Conservation (phyloP, 2,888 invertebrate species). For the Zhengitettix transpicula region DNA sequence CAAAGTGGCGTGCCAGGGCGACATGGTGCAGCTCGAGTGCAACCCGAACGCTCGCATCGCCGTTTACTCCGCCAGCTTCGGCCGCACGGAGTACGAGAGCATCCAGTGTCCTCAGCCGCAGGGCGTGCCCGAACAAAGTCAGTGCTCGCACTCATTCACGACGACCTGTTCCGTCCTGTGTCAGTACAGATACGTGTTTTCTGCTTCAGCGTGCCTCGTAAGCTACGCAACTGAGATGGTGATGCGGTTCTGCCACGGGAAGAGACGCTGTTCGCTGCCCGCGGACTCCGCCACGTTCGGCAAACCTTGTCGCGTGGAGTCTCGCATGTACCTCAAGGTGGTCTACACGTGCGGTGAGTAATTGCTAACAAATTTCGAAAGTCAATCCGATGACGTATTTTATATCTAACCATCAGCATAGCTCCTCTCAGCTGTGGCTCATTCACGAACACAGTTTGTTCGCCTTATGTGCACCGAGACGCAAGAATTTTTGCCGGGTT, state of each 20-base stretch:
- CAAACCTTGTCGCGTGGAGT: slow-evolving; percentile 51
- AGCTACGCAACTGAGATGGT: slow-evolving; percentile 83
- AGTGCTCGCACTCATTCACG: slow-evolving; percentile 22
- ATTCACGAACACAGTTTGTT: too few species aligned
- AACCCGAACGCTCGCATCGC: slow-evolving; percentile 76
- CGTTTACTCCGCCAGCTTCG: slow-evolving; percentile 84
- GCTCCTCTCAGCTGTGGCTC: background rate
- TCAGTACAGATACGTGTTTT: background rate
- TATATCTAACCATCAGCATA: too few species aligned
- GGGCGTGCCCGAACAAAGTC: slow-evolving; percentile 77
- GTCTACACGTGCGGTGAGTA: slow-evolving; percentile 75
- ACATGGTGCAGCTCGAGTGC: slow-evolving; percentile 73
- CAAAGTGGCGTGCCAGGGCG: slow-evolving; percentile 85
- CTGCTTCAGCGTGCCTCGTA: slow-evolving; percentile 58
- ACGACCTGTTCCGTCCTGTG: too few species aligned
- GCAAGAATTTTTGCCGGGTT: too few species aligned
- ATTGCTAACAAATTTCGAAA: too few species aligned
- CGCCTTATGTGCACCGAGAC: too few species aligned
- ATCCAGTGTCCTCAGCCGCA: slow-evolving; percentile 72
- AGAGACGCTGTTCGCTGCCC: slow-evolving; percentile 58
- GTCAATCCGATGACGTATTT: too few species aligned
- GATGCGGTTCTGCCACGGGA: slow-evolving; percentile 73
- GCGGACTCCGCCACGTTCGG: slow-evolving; percentile 72
- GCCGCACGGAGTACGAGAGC: slow-evolving; percentile 73
- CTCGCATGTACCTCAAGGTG: slow-evolving; percentile 69